phyloP scores from a whole-genome alignment of 2,888 invertebrate species.

The Agonum fuliginosum region DNA sequence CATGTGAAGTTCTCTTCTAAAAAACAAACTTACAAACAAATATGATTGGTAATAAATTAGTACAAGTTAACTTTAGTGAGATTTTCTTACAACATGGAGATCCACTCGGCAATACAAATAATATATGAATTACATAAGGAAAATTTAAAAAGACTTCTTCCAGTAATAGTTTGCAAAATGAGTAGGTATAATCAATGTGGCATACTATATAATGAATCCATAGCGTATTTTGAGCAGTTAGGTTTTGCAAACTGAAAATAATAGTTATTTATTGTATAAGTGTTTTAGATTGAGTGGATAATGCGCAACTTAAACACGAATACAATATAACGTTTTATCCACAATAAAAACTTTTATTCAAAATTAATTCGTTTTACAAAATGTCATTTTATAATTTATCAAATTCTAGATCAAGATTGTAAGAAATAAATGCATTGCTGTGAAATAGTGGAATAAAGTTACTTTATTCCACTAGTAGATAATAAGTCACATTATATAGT shows the following conservation, averaged over 20 bases:
- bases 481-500: too few species aligned
- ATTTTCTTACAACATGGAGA: constrained; percentile 18
- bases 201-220: constrained; percentile 46
- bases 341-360: too few species aligned
- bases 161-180: constrained; percentile 40
- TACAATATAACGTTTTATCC: too few species aligned
- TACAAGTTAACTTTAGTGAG: background rate
- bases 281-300: too few species aligned
- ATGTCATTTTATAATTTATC: too few species aligned
- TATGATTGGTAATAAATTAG: background rate
- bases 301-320: too few species aligned
- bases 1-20: constrained; percentile 51
- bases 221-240: constrained; percentile 42
- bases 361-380: too few species aligned
- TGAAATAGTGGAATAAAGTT: too few species aligned
- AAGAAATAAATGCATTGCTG: too few species aligned
- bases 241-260: constrained; percentile 40
- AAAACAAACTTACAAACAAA: constrained; percentile 27
- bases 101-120: constrained; percentile 10
- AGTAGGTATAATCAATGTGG: constrained; percentile 34
- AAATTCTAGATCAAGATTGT: too few species aligned
- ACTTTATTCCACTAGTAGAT: too few species aligned
- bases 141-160: constrained; percentile 33
- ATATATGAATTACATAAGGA: constrained; percentile 26
- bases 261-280: background rate